phyloP scores from a whole-genome alignment of 2,113 vertebrate genomes.

The Anser brachyrhynchus region DNA sequence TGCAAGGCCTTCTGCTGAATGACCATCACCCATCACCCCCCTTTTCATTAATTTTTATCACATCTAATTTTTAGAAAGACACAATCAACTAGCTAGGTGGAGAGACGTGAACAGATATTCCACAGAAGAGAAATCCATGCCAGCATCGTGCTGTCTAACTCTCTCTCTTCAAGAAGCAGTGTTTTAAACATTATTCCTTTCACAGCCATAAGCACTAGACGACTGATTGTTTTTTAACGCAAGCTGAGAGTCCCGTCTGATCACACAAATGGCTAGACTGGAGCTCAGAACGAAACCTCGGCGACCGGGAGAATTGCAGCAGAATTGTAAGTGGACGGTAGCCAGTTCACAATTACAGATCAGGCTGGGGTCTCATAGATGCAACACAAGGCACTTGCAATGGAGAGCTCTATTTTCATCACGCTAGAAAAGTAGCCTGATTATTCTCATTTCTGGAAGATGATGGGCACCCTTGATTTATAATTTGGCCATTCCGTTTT shows the following conservation, averaged over 20 bases:
- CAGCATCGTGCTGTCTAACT: not conserved
- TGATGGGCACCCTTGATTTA: not conserved
- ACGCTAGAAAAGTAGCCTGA: not conserved
- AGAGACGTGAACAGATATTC: rapidly evolving
- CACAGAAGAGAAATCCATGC: not conserved
- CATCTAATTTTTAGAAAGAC: not conserved
- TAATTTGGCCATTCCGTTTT: not conserved
- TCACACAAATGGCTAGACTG: not conserved
- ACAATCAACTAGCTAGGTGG: not conserved
- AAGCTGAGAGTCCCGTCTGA: not conserved
- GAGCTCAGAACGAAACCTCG: not conserved
- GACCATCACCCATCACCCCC: too few species aligned
- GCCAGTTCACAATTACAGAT: not conserved
- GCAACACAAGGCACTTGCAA: not conserved
- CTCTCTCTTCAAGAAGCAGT: not conserved
- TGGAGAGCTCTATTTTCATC: not conserved
- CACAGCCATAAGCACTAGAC: not conserved
- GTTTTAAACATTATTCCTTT: not conserved
- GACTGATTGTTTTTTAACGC: rapidly evolving
- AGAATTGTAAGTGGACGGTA: not conserved
- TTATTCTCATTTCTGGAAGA: not conserved
- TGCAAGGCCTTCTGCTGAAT: not conserved
- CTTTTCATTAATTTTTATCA: not conserved
- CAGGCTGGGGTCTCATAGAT: not conserved
- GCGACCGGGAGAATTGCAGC: not conserved